phyloP scores from a whole-genome alignment of 2,113 vertebrate genomes.

The Epinephelus lanceolatus region DNA sequence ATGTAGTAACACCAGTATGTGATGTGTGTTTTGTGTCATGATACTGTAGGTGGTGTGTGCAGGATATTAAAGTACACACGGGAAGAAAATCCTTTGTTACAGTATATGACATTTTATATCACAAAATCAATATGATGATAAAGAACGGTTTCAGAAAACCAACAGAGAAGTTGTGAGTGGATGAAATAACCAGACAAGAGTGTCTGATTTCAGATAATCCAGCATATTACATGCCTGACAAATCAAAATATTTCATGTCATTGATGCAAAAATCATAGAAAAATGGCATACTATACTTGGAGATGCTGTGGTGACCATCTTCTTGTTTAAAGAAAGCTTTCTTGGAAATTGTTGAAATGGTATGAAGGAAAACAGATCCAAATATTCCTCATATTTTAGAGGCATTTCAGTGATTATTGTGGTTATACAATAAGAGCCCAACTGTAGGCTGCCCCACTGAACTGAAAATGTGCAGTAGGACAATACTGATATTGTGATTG shows the following conservation, averaged over 20 bases:
- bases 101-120: background rate
- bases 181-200: background rate
- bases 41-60: background rate
- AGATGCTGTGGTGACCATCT: background rate
- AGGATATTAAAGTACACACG: background rate
- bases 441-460: background rate
- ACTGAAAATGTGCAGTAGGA: too few species aligned
- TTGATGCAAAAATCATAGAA: background rate
- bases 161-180: background rate
- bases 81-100: background rate
- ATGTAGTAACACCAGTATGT: background rate
- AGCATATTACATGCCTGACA: background rate
- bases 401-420: background rate
- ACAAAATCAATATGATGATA: background rate
- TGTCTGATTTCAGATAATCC: background rate
- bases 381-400: background rate
- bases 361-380: background rate
- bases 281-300: background rate
- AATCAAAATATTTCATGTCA: background rate
- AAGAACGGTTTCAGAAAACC: background rate
- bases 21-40: background rate
- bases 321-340: background rate
- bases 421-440: too few species aligned
- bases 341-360: background rate
- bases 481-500: too few species aligned